Evolutionary conservation across 1,140 invertebrate genomes (phyloP).

Genomic region (Zaprionus africanus): DNA sequence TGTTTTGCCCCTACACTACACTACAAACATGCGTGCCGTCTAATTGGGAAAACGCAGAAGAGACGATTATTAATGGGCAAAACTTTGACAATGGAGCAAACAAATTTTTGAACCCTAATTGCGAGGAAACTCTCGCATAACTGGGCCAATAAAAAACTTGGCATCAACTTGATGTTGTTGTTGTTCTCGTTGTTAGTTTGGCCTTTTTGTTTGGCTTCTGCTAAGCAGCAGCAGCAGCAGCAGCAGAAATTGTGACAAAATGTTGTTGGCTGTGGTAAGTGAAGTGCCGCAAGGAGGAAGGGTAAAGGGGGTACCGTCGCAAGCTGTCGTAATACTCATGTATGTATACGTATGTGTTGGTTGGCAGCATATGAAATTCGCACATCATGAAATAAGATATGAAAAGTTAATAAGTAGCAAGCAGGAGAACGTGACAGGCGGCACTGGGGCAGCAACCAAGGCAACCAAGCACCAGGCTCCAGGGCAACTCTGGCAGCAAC

Average conservation of each 20-base stretch:
- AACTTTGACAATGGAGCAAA: constrained; percentile 15
- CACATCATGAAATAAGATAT: constrained; percentile 65
- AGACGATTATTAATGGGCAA: constrained; percentile 9
- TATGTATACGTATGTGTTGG: constrained; percentile 14
- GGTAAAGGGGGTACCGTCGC: neutral
- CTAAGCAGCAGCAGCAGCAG: constrained; percentile 18
- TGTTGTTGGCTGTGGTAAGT: constrained; percentile 15
- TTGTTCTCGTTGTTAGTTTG: constrained; percentile 6
- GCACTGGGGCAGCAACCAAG: constrained; percentile 20
- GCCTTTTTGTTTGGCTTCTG: constrained; percentile 23
- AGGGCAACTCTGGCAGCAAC: constrained; percentile 48
- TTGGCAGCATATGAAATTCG: constrained; percentile 59
- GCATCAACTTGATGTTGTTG: constrained; percentile 11
- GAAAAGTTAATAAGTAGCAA: constrained; percentile 70
- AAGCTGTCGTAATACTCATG: constrained; percentile 28
- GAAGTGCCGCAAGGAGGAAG: neutral
- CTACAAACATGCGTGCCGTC: constrained; percentile 35
- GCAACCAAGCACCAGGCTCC: constrained; percentile 24
- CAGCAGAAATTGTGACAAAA: constrained; percentile 58
- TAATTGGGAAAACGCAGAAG: constrained; percentile 33
- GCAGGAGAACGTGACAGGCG: constrained; percentile 59
- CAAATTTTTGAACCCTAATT: constrained; percentile 49
- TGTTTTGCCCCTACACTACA: neutral
- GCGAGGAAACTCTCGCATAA: constrained; percentile 44
- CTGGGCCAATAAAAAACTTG: constrained; percentile 42